phyloP scores from a whole-genome alignment of 2,113 vertebrate species.

The Misgurnus mizolepis region DNA sequence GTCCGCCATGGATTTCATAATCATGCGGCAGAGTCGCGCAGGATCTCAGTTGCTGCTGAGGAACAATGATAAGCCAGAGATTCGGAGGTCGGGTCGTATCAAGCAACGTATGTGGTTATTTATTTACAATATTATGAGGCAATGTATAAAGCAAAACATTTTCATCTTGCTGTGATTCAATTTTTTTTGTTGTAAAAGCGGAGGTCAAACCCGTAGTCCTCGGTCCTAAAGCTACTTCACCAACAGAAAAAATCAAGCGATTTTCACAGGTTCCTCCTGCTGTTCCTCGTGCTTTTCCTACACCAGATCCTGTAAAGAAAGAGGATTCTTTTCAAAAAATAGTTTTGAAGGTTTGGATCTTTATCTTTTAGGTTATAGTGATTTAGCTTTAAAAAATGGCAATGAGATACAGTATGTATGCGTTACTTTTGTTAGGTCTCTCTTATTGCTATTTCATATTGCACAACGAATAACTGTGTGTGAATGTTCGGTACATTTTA shows the following conservation, averaged over 20 bases:
- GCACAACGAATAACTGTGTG: too few relatives aligned
- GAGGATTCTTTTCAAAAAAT: conserved; percentile 56
- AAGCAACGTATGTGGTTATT: neutral
- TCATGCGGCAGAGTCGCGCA: conserved; percentile 73
- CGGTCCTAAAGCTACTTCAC: neutral
- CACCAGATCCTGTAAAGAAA: conserved; percentile 3
- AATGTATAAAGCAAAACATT: too few relatives aligned
- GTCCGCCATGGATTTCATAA: conserved; percentile 75
- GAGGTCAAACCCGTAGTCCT: neutral
- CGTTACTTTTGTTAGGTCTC: too few relatives aligned
- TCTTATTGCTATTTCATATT: too few relatives aligned
- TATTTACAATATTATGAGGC: neutral
- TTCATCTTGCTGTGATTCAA: neutral
- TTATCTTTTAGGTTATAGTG: too few relatives aligned
- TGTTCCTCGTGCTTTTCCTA: too few relatives aligned
- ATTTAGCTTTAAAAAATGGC: too few relatives aligned
- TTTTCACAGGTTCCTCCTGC: neutral
- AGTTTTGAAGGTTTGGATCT: conserved; percentile 63
- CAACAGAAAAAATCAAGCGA: neutral
- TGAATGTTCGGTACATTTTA: neutral
- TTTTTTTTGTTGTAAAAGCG: neutral
- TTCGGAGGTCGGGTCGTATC: neutral
- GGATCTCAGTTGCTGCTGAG: conserved; percentile 82
- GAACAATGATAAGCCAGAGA: conserved; percentile 10
- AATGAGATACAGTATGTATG: too few relatives aligned